phyloP scores from a whole-genome alignment of 1,140 invertebrate genomes.

The Pentalonia nigronervosa region DNA sequence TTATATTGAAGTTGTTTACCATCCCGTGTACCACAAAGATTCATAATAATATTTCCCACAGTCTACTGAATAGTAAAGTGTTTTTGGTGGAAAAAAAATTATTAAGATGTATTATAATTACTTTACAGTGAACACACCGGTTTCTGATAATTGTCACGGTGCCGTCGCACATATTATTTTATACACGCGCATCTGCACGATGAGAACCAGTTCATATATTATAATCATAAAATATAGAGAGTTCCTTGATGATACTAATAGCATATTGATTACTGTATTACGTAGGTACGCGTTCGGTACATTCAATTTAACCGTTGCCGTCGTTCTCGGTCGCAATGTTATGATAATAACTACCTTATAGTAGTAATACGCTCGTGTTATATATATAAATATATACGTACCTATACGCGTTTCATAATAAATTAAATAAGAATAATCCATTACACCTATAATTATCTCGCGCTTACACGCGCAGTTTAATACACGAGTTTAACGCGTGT shows the following conservation, averaged over 20 bases:
- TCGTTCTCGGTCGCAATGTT: neutral
- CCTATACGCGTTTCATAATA: neutral
- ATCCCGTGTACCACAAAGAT: neutral
- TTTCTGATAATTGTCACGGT: neutral
- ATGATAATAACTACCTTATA: neutral
- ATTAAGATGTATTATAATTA: neutral
- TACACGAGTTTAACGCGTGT: neutral
- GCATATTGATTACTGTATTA: constrained; percentile 36
- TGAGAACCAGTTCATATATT: neutral
- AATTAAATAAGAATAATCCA: constrained; percentile 22
- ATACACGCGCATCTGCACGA: neutral
- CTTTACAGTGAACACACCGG: neutral
- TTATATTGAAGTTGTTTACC: too few species aligned
- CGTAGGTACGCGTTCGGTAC: neutral
- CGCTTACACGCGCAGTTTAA: neutral
- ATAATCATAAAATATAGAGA: neutral
- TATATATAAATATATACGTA: neutral
- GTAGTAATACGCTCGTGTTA: neutral
- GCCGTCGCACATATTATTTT: neutral
- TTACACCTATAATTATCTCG: constrained; percentile 14
- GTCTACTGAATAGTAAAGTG: neutral
- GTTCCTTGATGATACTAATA: neutral
- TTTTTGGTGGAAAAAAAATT: neutral
- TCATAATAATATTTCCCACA: neutral
- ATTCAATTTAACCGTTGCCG: neutral